Evolutionary conservation across 2,888 invertebrate genomes (phyloP).

Genomic region (Notodonta dromedarius): DNA sequence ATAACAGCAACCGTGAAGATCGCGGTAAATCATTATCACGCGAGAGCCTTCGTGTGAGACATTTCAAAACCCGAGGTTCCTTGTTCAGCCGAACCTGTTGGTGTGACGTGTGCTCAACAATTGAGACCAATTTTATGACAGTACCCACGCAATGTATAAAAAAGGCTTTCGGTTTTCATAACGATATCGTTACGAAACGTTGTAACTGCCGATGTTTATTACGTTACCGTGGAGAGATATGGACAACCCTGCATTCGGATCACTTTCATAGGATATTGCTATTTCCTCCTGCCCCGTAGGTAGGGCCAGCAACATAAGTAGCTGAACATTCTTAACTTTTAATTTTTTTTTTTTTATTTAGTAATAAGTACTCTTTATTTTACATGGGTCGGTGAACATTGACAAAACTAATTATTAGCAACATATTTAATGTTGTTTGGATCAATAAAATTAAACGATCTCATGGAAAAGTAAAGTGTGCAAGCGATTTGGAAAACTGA

Average conservation of each 20-base stretch:
- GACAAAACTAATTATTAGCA: no score
- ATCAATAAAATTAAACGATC: no score
- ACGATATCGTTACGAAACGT: conserved; percentile 18
- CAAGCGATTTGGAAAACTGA: no score
- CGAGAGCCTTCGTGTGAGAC: conserved; percentile 10
- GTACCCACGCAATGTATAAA: background rate
- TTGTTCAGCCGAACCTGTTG: conserved; percentile 11
- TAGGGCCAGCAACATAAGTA: no score
- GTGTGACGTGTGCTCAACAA: conserved; percentile 14
- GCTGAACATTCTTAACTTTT: no score
- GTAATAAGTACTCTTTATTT: no score
- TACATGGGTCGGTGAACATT: no score
- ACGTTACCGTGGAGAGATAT: conserved; percentile 7
- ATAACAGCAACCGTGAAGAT: conserved; percentile 9
- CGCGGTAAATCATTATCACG: conserved; percentile 9
- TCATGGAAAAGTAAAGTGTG: no score
- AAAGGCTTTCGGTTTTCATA: conserved; percentile 16
- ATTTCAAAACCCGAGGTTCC: conserved; percentile 9
- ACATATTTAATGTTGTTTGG: no score
- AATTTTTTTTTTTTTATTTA: no score
- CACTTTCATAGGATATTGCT: conserved; percentile 55
- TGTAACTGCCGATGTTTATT: conserved; percentile 18
- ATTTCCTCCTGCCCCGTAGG: conserved; percentile 39
- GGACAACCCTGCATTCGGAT: conserved; percentile 39
- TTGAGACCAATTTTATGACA: background rate